A percentile compares a stretch with the other conserved stretches of the same genome.
Conservation (phyloP, 1,140 invertebrate genomes). For the Zeugodacus cucurbitae region DNA sequence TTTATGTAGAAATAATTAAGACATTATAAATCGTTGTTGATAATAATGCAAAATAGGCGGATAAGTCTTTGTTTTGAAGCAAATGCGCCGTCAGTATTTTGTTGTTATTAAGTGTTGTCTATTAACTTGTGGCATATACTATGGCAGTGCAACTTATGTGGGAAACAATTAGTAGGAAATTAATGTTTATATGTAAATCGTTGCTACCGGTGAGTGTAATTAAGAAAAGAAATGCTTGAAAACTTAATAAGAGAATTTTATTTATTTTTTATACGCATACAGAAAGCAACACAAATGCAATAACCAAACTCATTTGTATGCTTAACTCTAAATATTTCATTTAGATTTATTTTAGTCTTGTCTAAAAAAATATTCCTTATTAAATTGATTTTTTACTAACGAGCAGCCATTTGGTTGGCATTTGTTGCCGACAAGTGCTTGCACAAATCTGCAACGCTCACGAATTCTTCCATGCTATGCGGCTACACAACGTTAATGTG, state of each 20-base stretch:
- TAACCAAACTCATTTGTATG: neutral
- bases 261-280: no score
- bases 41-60: neutral
- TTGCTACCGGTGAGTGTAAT: no score
- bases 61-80: neutral
- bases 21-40: conserved; percentile 22
- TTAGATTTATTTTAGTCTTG: neutral
- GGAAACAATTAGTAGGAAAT: neutral
- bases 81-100: neutral
- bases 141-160: neutral
- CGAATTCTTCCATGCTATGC: neutral
- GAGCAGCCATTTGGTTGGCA: conserved; percentile 2
- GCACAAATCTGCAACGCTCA: conserved; percentile 4
- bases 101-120: neutral
- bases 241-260: no score
- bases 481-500: neutral
- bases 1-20: neutral
- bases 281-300: neutral
- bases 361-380: neutral
- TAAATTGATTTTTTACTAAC: conserved; percentile 29
- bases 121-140: neutral
- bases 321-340: neutral
- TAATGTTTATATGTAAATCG: neutral
- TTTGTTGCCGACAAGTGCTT: neutral
- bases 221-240: no score